phyloP scores from a whole-genome alignment of 2,113 vertebrate genomes.

The Ginglymostoma cirratum region DNA sequence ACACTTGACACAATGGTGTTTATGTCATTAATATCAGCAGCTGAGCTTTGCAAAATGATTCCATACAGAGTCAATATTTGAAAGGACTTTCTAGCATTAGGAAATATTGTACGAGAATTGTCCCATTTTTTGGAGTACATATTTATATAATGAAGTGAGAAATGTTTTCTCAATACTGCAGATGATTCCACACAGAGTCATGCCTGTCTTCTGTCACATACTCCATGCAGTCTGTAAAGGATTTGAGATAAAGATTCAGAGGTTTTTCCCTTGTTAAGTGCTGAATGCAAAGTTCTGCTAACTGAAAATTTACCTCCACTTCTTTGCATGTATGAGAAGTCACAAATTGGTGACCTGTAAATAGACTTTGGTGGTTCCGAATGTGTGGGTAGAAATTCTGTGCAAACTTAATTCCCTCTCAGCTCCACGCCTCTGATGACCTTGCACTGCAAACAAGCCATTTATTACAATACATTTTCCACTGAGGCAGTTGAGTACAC shows the following conservation, averaged over 20 bases:
- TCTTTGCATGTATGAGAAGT: background rate
- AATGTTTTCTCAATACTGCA: background rate
- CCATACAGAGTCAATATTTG: background rate
- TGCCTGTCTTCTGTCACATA: background rate
- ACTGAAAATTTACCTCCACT: background rate
- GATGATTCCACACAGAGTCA: background rate
- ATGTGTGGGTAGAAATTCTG: background rate
- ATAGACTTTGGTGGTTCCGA: background rate
- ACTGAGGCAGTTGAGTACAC: background rate
- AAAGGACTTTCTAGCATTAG: background rate
- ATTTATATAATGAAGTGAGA: background rate
- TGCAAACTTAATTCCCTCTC: background rate
- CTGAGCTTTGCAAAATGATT: background rate
- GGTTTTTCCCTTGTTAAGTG: background rate
- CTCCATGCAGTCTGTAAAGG: background rate
- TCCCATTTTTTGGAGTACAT: background rate
- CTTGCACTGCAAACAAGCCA: background rate
- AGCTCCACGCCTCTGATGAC: background rate
- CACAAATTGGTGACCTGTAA: background rate
- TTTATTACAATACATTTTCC: background rate
- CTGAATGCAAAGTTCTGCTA: background rate
- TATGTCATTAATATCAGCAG: background rate
- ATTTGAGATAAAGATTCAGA: background rate
- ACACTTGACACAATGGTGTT: background rate
- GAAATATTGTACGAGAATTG: background rate